These are phyloP conservation scores for Brevimyrus niger DNA, from an alignment of 2,113 vertebrate genomes.

Conservation along the genomic window DNA sequence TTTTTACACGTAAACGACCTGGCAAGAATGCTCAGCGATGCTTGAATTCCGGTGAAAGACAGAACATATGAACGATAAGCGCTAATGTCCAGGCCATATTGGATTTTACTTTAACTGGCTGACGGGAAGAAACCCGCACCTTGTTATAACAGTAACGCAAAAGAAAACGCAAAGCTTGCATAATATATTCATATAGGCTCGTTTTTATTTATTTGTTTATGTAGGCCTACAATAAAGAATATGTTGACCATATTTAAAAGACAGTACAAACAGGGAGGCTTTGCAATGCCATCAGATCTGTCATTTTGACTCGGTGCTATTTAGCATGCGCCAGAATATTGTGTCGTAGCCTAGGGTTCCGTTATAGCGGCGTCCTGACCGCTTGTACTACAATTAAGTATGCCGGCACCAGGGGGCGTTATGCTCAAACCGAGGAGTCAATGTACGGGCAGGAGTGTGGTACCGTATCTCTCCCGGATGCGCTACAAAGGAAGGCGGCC, in stretches of 20 bases:
- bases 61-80: background rate
- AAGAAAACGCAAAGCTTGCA: background rate
- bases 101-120: background rate
- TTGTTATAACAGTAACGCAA: background rate
- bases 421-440: conserved; percentile 27
- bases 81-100: background rate
- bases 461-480: conserved; percentile 42
- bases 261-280: background rate
- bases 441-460: conserved; percentile 22
- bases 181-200: background rate
- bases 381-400: background rate
- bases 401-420: conserved; percentile 51
- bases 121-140: background rate
- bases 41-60: background rate
- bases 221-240: background rate
- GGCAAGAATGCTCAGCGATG: background rate
- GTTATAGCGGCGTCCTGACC: background rate
- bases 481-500: conserved; percentile 37
- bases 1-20: background rate
- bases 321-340: background rate
- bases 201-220: background rate
- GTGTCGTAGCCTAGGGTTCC: background rate
- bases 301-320: background rate
- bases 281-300: background rate
- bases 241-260: background rate